Percentiles rank a stretch among this genome's conserved stretches.
Conservation (phyloP, 2,113 vertebrate genomes). For the Corvus cornix region DNA sequence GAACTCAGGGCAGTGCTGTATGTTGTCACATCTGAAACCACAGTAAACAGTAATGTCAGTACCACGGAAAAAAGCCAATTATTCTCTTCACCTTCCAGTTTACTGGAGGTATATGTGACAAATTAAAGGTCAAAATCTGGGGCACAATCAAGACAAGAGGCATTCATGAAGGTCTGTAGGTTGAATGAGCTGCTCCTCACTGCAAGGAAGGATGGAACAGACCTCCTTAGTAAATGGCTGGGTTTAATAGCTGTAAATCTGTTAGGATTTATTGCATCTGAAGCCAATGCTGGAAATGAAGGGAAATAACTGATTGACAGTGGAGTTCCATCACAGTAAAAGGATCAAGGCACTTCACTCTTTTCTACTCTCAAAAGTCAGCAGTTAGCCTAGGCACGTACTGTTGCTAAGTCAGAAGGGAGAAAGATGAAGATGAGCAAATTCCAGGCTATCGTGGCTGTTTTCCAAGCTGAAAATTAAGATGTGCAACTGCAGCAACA, state of each 20-base stretch:
- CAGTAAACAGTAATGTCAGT: background rate
- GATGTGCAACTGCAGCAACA: slow-evolving; percentile 37
- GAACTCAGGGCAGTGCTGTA: background rate
- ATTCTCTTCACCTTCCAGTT: background rate
- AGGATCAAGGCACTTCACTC: background rate
- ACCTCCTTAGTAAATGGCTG: background rate
- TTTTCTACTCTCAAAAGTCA: background rate
- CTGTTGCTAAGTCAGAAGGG: background rate
- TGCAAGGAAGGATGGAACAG: background rate
- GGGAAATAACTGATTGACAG: background rate
- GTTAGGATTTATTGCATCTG: background rate
- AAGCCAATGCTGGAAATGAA: background rate
- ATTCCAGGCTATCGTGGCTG: background rate
- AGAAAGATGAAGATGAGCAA: background rate
- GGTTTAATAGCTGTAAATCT: background rate
- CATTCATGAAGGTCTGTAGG: background rate
- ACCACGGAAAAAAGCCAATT: background rate
- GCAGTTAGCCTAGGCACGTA: background rate
- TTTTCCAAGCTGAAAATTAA: slow-evolving; percentile 53
- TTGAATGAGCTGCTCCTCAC: background rate
- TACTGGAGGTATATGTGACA: background rate
- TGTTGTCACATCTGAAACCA: background rate
- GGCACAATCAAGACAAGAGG: background rate
- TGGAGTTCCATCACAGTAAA: background rate
- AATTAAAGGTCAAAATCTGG: slow-evolving; percentile 29